Percentiles rank a stretch among this genome's conserved stretches.
Evolutionary conservation across 2,113 vertebrate species (phyloP).

Genomic region (Corapipo altera): DNA sequence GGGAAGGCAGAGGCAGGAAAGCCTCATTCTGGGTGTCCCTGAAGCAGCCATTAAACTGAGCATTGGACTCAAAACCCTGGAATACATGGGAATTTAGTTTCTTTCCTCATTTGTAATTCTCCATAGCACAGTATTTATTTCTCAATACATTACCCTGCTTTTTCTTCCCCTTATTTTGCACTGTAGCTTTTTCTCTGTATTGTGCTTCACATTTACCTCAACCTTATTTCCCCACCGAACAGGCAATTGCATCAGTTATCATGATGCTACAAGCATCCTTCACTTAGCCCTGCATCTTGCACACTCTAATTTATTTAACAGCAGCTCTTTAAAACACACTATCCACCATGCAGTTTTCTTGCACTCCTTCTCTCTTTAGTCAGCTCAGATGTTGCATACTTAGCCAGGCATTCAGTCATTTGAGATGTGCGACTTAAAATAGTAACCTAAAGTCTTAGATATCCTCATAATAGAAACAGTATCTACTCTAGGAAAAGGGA

Average conservation of each 20-base stretch:
- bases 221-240: not conserved
- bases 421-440: not conserved
- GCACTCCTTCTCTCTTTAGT: not conserved
- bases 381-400: not conserved
- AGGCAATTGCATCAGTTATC: not conserved
- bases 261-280: not conserved
- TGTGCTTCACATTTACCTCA: not conserved
- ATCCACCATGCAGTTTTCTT: not conserved
- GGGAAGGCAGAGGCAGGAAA: not conserved
- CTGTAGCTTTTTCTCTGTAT: not conserved
- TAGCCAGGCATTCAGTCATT: not conserved
- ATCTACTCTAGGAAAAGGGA: not conserved
- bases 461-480: not conserved
- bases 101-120: not conserved
- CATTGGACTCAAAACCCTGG: not conserved
- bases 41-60: not conserved
- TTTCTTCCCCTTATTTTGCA: not conserved
- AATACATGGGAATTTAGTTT: not conserved
- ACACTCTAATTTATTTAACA: not conserved
- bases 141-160: not conserved
- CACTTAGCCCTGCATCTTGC: not conserved
- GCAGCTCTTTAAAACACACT: not conserved
- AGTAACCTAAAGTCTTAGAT: not conserved
- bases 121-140: not conserved
- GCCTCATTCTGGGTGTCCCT: not conserved